Evolutionary conservation across 2,113 vertebrate species (phyloP).

Genomic region (Microcebus jonahi): DNA sequence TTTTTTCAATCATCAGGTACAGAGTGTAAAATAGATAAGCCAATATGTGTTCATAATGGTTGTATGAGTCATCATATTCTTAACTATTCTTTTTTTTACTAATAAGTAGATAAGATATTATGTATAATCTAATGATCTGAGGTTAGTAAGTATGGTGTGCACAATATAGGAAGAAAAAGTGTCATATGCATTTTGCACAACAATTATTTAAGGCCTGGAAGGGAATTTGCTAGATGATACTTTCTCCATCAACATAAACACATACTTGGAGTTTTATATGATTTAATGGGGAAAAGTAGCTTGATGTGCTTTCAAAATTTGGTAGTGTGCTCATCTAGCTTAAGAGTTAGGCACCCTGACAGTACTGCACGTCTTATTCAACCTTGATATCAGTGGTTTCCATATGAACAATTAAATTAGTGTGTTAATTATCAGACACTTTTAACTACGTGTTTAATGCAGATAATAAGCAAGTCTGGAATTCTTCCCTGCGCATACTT

Average conservation of each 20-base stretch:
- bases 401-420: background rate
- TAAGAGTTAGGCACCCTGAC: background rate
- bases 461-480: background rate
- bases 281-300: background rate
- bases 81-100: background rate
- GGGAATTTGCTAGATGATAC: background rate
- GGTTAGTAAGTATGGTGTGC: background rate
- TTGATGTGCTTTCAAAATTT: background rate
- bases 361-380: background rate
- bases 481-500: background rate
- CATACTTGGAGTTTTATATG: background rate
- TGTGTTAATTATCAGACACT: background rate
- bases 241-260: background rate
- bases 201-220: background rate
- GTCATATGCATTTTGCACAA: background rate
- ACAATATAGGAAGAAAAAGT: background rate
- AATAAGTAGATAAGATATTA: background rate
- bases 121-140: background rate
- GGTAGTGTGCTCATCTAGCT: background rate
- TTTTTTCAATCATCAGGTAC: background rate
- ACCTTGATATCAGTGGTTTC: background rate
- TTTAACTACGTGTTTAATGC: background rate
- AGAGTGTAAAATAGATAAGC: background rate
- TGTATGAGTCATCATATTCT: background rate
- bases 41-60: background rate